A percentile compares a stretch with the other conserved stretches of the same genome.
Evolutionary conservation across 2,888 invertebrate genomes (phyloP).

Genomic region (Erebia palarica): DNA sequence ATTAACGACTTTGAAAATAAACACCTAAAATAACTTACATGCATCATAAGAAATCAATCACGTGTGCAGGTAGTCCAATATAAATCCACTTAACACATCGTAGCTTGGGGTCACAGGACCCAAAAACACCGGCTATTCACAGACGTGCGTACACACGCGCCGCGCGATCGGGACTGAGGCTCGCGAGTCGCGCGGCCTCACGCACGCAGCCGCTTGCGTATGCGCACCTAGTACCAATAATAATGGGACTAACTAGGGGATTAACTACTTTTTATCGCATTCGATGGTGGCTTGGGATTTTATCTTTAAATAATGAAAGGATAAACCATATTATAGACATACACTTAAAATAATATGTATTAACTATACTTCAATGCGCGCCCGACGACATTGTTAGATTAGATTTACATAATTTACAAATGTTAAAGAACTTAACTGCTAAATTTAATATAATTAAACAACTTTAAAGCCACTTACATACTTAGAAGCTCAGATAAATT

Average conservation of each 20-base stretch:
- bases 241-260: conserved; percentile 32
- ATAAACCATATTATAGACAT: background rate
- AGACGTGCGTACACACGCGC: conserved; percentile 54
- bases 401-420: background rate
- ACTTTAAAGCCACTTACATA: too few relatives aligned
- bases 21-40: conserved; percentile 59
- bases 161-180: conserved; percentile 56
- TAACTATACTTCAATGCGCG: background rate
- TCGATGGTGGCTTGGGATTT: conserved; percentile 17
- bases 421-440: background rate
- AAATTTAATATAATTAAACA: too few relatives aligned
- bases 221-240: conserved; percentile 31
- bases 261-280: conserved; percentile 23
- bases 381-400: background rate
- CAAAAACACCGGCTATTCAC: conserved; percentile 17
- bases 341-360: background rate
- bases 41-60: conserved; percentile 63
- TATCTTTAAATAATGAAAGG: background rate
- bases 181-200: conserved; percentile 39
- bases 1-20: too few relatives aligned
- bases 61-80: conserved; percentile 48
- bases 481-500: too few relatives aligned
- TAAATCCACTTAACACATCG: conserved; percentile 63
- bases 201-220: conserved; percentile 38
- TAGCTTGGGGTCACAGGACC: conserved; percentile 52